A percentile compares a stretch with the other conserved stretches of the same genome.
These are phyloP conservation scores for Choristoneura rosaceana DNA, from an alignment of 2,888 invertebrate genomes.

Conservation along the genomic window DNA sequence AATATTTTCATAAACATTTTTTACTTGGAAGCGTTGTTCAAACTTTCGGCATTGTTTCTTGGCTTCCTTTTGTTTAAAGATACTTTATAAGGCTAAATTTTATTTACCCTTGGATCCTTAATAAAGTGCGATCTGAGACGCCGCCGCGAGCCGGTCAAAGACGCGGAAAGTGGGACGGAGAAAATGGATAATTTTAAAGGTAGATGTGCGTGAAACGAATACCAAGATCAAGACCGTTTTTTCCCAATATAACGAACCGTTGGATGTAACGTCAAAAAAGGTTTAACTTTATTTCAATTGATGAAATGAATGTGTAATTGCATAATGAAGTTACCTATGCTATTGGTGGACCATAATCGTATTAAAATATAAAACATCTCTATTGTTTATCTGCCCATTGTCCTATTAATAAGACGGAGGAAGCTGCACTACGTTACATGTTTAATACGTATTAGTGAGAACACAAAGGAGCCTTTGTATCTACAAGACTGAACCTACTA, in stretches of 20 bases:
- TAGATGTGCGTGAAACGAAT: conserved; percentile 10
- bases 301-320: neutral
- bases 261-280: neutral
- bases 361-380: conserved; percentile 13
- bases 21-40: conserved; percentile 9
- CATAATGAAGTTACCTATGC: neutral
- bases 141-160: conserved; percentile 21
- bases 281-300: neutral
- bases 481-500: conserved; percentile 1
- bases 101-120: conserved; percentile 29
- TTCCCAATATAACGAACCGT: neutral
- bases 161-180: conserved; percentile 18
- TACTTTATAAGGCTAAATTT: conserved; percentile 16
- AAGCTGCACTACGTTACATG: conserved; percentile 16
- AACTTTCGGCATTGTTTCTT: conserved; percentile 19
- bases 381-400: conserved; percentile 16
- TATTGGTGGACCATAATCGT: neutral
- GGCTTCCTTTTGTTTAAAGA: conserved; percentile 17
- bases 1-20: conserved; percentile 4
- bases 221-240: neutral
- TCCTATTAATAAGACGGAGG: conserved; percentile 28
- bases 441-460: conserved; percentile 18
- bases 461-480: conserved; percentile 34
- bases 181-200: conserved; percentile 18
- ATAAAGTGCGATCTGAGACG: conserved; percentile 27